Evolutionary conservation across 2,797 vertebrate genomes (phyloP).

Genomic region (Xenops minutus): DNA sequence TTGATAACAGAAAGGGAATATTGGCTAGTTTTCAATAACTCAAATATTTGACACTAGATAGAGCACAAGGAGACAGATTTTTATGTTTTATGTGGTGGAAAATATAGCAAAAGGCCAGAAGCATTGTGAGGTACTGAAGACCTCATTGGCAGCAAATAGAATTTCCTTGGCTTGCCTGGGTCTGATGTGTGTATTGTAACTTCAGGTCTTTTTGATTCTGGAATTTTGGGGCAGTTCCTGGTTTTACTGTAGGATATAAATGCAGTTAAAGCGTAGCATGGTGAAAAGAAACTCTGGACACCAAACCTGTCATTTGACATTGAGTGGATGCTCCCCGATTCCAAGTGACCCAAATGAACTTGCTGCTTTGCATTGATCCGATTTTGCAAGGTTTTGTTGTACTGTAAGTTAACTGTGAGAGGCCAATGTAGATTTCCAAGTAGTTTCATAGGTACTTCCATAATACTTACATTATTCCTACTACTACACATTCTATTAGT

Average conservation of each 20-base stretch:
- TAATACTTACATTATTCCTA: neutral
- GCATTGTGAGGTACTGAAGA: slow-evolving; percentile 69
- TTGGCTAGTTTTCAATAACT: neutral
- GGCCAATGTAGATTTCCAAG: slow-evolving; percentile 1
- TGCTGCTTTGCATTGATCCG: slow-evolving; percentile 68
- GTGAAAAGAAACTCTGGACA: slow-evolving; percentile 51
- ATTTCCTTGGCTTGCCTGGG: neutral
- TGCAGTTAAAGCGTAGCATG: slow-evolving; percentile 73
- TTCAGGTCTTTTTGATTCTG: slow-evolving; percentile 20
- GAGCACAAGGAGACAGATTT: neutral
- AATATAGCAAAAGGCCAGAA: slow-evolving; percentile 72
- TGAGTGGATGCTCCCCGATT: slow-evolving; percentile 77
- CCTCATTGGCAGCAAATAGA: neutral
- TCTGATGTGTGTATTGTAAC: slow-evolving; percentile 6
- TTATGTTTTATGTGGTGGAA: slow-evolving; percentile 11
- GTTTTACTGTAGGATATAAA: slow-evolving; percentile 22
- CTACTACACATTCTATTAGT: neutral
- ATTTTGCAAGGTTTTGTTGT: slow-evolving; percentile 68
- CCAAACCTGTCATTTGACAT: slow-evolving; percentile 62
- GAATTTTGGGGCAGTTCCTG: neutral
- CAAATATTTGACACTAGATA: neutral
- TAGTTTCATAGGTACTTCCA: slow-evolving; percentile 31
- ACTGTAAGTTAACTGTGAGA: slow-evolving; percentile 77
- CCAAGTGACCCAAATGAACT: slow-evolving; percentile 78
- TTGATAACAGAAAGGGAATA: neutral